Percentiles rank a stretch among this genome's conserved stretches.
Evolutionary conservation across 2,888 invertebrate species (phyloP).

Genomic region (Sphecodes monilicornis): DNA sequence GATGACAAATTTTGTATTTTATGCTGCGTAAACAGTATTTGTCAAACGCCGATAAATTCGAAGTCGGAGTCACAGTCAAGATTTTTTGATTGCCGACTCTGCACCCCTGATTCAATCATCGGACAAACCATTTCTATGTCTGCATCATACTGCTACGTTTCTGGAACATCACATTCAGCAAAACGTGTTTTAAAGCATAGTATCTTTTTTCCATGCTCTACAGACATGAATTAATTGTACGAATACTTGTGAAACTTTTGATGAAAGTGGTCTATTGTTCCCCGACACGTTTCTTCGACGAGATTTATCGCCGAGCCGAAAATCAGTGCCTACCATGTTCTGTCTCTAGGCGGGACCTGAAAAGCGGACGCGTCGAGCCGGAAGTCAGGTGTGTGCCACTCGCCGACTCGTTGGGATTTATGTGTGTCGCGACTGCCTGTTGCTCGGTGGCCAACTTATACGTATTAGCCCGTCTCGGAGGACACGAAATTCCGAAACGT

Average conservation of each 20-base stretch:
- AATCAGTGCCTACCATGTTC: constrained; percentile 1
- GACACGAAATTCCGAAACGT: constrained; percentile 28
- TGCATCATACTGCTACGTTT: not conserved
- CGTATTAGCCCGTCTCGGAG: constrained; percentile 56
- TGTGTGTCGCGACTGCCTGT: constrained; percentile 81
- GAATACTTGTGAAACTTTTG: not conserved
- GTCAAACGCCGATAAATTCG: too few species aligned
- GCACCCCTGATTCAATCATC: too few species aligned
- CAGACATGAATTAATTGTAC: not conserved
- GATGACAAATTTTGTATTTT: too few species aligned
- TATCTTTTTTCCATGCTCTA: too few species aligned
- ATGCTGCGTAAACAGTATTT: too few species aligned
- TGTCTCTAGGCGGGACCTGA: constrained; percentile 39
- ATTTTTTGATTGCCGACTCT: too few species aligned
- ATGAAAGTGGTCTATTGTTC: not conserved
- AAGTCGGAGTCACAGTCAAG: too few species aligned
- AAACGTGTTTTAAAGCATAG: too few species aligned
- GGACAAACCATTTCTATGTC: not conserved
- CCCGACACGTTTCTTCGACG: not conserved
- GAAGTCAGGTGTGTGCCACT: constrained; percentile 73
- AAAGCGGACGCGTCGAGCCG: constrained; percentile 66
- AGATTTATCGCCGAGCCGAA: not conserved
- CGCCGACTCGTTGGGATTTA: constrained; percentile 72
- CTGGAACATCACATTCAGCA: too few species aligned
- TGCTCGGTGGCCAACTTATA: constrained; percentile 73